Evolutionary conservation across 2,888 invertebrate species (phyloP).

Genomic region (Zaprionus bogoriensis): DNA sequence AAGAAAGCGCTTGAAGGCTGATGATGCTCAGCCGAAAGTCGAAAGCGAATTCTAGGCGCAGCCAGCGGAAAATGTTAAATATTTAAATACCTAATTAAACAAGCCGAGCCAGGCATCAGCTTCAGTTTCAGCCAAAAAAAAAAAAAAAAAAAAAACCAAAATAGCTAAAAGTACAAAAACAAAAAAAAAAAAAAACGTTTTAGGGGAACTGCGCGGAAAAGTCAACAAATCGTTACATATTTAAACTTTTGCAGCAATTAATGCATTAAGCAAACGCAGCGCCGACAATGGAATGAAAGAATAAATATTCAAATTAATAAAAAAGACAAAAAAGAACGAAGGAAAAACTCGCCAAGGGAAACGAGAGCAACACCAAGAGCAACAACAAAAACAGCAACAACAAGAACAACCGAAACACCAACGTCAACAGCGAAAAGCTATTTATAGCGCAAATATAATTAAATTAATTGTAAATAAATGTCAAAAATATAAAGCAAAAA

Average conservation of each 20-base stretch:
- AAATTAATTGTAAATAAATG: slow-evolving; percentile 52
- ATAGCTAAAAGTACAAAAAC: neutral
- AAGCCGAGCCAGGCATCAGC: slow-evolving; percentile 15
- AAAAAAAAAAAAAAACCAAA: neutral
- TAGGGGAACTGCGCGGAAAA: neutral
- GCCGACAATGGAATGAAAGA: slow-evolving; percentile 19
- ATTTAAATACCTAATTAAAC: neutral
- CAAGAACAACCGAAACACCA: slow-evolving; percentile 1
- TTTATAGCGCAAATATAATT: slow-evolving; percentile 46
- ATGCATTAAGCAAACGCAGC: slow-evolving; percentile 22
- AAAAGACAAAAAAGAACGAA: slow-evolving; percentile 4
- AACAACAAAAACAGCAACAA: slow-evolving; percentile 6
- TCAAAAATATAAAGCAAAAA: neutral
- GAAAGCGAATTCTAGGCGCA: slow-evolving; percentile 4
- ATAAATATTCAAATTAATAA: slow-evolving; percentile 20
- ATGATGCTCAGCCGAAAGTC: neutral
- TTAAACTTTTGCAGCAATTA: slow-evolving; percentile 22
- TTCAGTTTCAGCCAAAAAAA: neutral
- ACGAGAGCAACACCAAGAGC: slow-evolving; percentile 6
- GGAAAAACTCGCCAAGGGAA: neutral
- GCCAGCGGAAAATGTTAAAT: slow-evolving; percentile 31
- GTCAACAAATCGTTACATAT: slow-evolving; percentile 13
- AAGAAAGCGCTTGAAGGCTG: slow-evolving; percentile 33
- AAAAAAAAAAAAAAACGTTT: neutral
- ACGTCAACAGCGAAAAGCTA: slow-evolving; percentile 7